Evolutionary conservation across 1,140 invertebrate genomes (phyloP).

Genomic region (Drosophila prosaltans): DNA sequence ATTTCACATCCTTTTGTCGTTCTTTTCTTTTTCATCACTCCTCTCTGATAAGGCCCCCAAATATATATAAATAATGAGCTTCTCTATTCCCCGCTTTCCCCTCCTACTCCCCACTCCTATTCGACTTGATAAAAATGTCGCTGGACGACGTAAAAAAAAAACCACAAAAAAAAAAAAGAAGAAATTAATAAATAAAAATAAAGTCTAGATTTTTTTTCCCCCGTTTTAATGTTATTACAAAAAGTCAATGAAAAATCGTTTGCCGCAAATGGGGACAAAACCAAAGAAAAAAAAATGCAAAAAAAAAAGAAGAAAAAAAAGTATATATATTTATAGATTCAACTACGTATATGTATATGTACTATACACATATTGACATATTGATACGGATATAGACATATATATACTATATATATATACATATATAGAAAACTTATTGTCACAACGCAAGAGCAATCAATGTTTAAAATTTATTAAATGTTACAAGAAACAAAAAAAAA

Average conservation of each 20-base stretch:
- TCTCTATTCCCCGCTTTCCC: constrained; percentile 3
- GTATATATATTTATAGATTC: constrained; percentile 58
- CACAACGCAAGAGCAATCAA: constrained; percentile 78
- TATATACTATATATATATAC: constrained; percentile 50
- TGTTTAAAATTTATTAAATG: constrained; percentile 78
- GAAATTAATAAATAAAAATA: constrained; percentile 11
- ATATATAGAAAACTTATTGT: constrained; percentile 68
- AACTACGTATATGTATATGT: constrained; percentile 31
- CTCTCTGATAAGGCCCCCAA: not conserved
- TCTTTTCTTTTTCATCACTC: not conserved
- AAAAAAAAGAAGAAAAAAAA: constrained; percentile 20
- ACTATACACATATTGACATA: constrained; percentile 13
- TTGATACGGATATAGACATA: constrained; percentile 15
- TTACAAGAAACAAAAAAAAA: constrained; percentile 40
- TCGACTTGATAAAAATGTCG: constrained; percentile 68
- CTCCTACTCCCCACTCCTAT: constrained; percentile 3
- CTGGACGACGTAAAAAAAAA: constrained; percentile 68
- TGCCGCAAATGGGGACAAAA: constrained; percentile 15
- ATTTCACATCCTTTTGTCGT: not conserved
- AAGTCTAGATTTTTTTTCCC: constrained; percentile 43
- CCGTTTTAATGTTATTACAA: constrained; percentile 23
- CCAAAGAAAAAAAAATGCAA: not conserved
- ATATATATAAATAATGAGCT: not conserved
- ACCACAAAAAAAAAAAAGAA: constrained; percentile 16
- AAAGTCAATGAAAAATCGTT: constrained; percentile 63